These are phyloP conservation scores for Aphelocoma coerulescens DNA, from an alignment of 2,113 vertebrate genomes.

Conservation along the genomic window DNA sequence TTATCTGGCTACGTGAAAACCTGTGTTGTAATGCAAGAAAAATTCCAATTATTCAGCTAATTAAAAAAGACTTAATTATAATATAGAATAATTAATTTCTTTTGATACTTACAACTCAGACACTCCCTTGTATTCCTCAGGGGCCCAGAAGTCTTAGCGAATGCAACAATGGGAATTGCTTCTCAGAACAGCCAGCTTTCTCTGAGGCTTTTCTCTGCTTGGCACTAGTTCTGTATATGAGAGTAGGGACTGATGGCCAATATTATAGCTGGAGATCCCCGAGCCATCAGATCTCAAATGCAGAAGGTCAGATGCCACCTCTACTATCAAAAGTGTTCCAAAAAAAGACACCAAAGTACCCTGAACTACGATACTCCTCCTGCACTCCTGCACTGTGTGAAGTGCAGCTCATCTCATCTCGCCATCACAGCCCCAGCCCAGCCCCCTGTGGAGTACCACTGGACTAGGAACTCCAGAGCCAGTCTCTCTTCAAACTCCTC, in stretches of 20 bases:
- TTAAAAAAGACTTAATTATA: constrained; percentile 61
- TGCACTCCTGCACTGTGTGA: not conserved
- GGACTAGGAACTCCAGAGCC: not conserved
- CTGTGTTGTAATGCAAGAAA: not conserved
- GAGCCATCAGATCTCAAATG: constrained; percentile 1
- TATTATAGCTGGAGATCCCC: not conserved
- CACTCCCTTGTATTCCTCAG: constrained; percentile 37
- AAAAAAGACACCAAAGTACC: constrained; percentile 55
- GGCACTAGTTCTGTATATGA: not conserved
- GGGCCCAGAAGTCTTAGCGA: not conserved
- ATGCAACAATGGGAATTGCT: constrained; percentile 22
- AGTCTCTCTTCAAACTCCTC: not conserved
- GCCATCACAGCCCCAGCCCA: not conserved
- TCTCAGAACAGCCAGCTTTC: not conserved
- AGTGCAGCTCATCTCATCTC: not conserved
- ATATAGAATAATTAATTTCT: constrained; percentile 61
- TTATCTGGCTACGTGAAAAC: not conserved
- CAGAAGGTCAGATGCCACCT: constrained; percentile 33
- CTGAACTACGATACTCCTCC: not conserved
- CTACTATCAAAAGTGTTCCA: constrained; percentile 27
- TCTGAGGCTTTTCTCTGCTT: not conserved
- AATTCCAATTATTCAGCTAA: constrained; percentile 49
- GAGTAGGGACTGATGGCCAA: not conserved
- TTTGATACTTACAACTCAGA: constrained; percentile 64
- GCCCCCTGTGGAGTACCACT: not conserved